These are phyloP conservation scores for Trissolcus basalis DNA, from an alignment of 1,140 invertebrate species.

Conservation along the genomic window DNA sequence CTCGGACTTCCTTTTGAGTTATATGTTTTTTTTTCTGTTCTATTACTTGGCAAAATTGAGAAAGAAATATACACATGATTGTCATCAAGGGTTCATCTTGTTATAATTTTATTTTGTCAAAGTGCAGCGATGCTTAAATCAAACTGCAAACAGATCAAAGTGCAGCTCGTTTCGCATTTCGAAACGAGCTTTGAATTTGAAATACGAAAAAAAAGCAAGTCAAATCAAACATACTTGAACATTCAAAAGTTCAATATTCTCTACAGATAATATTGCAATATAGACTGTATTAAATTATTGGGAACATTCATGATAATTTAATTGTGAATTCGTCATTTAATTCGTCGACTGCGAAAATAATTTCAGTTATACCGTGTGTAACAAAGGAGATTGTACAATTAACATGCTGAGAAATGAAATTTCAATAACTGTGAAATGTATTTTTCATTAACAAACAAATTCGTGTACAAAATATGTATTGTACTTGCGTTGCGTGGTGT, in stretches of 20 bases:
- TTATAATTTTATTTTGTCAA: constrained; percentile 44
- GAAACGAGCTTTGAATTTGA: constrained; percentile 5
- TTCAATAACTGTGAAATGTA: no score
- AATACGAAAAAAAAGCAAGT: constrained; percentile 21
- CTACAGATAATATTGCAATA: no score
- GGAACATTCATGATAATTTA: no score
- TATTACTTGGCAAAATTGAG: constrained; percentile 26
- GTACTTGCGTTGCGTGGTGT: constrained; percentile 31
- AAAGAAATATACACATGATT: constrained; percentile 32
- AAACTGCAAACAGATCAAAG: constrained; percentile 45
- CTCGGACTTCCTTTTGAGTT: constrained; percentile 54
- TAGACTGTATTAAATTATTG: no score
- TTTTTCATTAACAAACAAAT: no score
- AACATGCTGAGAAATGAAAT: no score
- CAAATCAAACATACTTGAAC: constrained; percentile 15
- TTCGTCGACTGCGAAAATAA: no score
- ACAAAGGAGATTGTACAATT: no score
- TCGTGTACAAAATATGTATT: constrained; percentile 6
- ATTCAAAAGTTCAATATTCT: constrained; percentile 1
- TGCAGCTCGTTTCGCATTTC: constrained; percentile 9
- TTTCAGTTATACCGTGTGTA: no score
- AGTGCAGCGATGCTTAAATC: constrained; percentile 58
- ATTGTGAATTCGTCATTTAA: no score
- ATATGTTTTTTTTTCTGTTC: constrained; percentile 24
- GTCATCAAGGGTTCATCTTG: constrained; percentile 37